A percentile compares a stretch with the other conserved stretches of the same genome.
These are phyloP conservation scores for Nemoura dubitans DNA, from an alignment of 2,888 invertebrate genomes.

Conservation along the genomic window DNA sequence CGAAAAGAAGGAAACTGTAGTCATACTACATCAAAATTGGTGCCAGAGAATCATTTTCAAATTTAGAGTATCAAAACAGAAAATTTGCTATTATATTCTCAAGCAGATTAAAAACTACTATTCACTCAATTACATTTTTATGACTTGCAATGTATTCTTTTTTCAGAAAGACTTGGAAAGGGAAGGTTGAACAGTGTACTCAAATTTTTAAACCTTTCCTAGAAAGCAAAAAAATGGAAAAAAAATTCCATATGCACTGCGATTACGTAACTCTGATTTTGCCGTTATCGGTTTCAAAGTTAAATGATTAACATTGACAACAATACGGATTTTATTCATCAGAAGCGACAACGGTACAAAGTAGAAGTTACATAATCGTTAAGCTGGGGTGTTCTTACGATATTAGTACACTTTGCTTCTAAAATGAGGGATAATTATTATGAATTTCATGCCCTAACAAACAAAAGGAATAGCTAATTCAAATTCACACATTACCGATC, in stretches of 20 bases:
- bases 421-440: background rate
- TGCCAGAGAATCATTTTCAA: background rate
- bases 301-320: too few relatives aligned
- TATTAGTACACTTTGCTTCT: background rate
- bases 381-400: background rate
- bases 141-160: background rate
- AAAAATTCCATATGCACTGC: too few relatives aligned
- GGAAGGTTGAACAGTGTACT: background rate
- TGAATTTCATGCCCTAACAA: background rate
- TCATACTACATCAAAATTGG: background rate
- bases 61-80: background rate
- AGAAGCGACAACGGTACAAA: too few relatives aligned
- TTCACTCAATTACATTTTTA: background rate
- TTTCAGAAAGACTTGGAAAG: background rate
- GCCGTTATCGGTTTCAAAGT: too few relatives aligned
- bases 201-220: background rate
- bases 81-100: background rate
- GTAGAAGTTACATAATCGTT: too few relatives aligned
- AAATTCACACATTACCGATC: background rate
- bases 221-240: background rate
- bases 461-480: background rate
- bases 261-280: too few relatives aligned
- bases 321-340: too few relatives aligned
- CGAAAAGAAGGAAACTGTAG: background rate
- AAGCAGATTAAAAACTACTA: background rate